These are phyloP conservation scores for Pantherophis guttatus DNA, from an alignment of 2,113 vertebrate species.

Conservation along the genomic window DNA sequence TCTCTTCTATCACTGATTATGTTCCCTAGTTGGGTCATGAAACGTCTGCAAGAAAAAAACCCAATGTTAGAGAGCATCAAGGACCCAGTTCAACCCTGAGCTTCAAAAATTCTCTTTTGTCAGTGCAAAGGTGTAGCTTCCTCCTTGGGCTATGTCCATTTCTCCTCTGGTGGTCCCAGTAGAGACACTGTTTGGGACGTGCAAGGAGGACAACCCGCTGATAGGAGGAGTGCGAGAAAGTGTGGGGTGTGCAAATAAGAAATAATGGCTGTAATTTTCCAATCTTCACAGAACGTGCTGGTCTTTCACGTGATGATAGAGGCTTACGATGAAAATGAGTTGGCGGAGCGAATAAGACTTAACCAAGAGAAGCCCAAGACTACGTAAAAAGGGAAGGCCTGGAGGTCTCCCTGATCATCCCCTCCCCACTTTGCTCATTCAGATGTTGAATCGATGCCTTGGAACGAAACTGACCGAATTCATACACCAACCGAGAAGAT, in stretches of 20 bases:
- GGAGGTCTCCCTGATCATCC: not conserved
- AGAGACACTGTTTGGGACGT: not conserved
- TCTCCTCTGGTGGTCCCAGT: not conserved
- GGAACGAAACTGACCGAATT: not conserved
- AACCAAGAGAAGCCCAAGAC: not conserved
- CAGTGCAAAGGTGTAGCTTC: not conserved
- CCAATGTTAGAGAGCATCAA: not conserved
- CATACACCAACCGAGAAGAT: not conserved
- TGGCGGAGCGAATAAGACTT: not conserved
- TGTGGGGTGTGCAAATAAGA: not conserved
- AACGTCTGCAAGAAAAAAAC: not conserved
- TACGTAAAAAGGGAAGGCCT: too few species aligned
- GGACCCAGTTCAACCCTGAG: not conserved
- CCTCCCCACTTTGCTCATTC: not conserved
- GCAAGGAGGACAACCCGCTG: not conserved
- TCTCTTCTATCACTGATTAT: not conserved
- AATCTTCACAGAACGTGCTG: not conserved
- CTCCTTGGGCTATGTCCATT: not conserved
- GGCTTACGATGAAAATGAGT: rapidly evolving
- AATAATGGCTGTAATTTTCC: not conserved
- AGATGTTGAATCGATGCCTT: not conserved
- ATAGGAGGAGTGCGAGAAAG: not conserved
- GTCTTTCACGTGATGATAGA: rapidly evolving
- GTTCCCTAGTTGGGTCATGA: not conserved
- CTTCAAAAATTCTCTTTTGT: not conserved